These are phyloP conservation scores for Thaumatotibia leucotreta DNA, from an alignment of 1,140 invertebrate species.

Conservation along the genomic window DNA sequence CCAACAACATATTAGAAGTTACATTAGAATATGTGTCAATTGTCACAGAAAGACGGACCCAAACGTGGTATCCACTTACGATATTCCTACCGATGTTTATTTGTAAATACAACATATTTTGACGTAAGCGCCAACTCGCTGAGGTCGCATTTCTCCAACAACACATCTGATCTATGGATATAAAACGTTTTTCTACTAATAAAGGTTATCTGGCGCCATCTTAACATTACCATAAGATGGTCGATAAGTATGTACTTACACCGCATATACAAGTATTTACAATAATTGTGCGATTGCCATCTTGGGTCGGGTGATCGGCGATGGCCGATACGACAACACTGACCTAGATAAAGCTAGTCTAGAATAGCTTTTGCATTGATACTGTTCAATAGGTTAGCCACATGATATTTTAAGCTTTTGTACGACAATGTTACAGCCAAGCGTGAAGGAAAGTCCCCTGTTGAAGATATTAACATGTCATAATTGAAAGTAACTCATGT, in stretches of 20 bases:
- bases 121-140: not conserved
- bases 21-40: not conserved
- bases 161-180: not conserved
- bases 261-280: slow-evolving; percentile 29
- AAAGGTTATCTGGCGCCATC: slow-evolving; percentile 6
- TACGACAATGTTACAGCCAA: too few relatives aligned
- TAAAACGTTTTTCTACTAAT: not conserved
- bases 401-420: not conserved
- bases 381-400: not conserved
- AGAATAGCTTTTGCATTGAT: not conserved
- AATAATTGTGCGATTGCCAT: slow-evolving; percentile 37
- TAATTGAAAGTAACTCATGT: too few relatives aligned
- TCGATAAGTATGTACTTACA: not conserved
- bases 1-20: not conserved
- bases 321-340: slow-evolving; percentile 15
- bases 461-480: too few relatives aligned
- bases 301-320: slow-evolving; percentile 22
- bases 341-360: not conserved
- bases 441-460: too few relatives aligned
- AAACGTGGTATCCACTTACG: not conserved
- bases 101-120: not conserved
- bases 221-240: not conserved
- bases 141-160: not conserved
- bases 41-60: not conserved
- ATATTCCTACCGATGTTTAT: not conserved